Base-by-base conservation (phyloP, 2,888 invertebrate genomes). In the Euproctis similis region DNA sequence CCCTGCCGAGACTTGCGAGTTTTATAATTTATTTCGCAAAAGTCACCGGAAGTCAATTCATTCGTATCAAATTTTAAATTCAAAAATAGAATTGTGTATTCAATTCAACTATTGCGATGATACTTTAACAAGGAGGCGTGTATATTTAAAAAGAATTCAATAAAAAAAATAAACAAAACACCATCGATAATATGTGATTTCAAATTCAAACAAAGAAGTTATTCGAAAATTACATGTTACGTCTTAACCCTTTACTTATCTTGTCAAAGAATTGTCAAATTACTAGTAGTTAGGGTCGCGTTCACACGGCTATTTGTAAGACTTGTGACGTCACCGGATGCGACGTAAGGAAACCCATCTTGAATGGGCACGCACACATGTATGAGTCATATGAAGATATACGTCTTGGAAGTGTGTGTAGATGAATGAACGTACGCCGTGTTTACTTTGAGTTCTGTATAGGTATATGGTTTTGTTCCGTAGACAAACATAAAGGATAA, bases 291-390 rank as follows among this genome's bases (percentile, higher is more conserved):
- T 65, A 27, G 70, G 65, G 73, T 68, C 51, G 59, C 46, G 63
- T 63, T 64, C 70, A 72, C 71, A 76, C 77, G 71, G 66, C 71
- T 71, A 72, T 72, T 78, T 74, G 65, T 52, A 72, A 78, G 73
- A 72, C 64, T 59, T 39, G 63, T 72, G 70, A 76, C 75, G 73
- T 71, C 69, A 59, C 39, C 51, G 78, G 81, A 81, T 61, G 68
- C 77, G 70, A 80, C 81, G 81, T 53, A 74, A 75, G 70, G 56
- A 69, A 62, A 58, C 61, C 59, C 61, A 53, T 73, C 74, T 78
- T 80, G 70, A 80, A 82, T 78, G 80, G 57, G 50, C 56, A 67
- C 75, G 62, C 75, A 77, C 71, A 77, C 76, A 51, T 39, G 31
- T 47, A 48, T 32, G n/a, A n/a, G n/a, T n/a, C n/a, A n/a, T n/a